These are phyloP conservation scores for Bothrops jararaca DNA, from an alignment of 2,113 vertebrate species.

Conservation along the genomic window DNA sequence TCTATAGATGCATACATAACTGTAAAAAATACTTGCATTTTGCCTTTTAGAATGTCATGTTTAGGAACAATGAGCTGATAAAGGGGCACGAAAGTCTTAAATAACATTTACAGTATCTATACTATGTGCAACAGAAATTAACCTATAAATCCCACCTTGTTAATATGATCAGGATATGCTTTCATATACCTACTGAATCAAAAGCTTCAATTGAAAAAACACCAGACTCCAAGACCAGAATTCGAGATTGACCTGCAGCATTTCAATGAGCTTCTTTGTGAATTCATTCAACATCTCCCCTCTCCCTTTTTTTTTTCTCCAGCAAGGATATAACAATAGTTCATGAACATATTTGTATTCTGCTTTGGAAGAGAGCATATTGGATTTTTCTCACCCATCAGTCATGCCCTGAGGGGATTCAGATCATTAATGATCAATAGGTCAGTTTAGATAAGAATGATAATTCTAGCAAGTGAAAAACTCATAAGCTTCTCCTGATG, in stretches of 20 bases:
- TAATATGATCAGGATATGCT: not conserved
- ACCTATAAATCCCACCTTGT: not conserved
- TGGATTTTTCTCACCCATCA: constrained; percentile 49
- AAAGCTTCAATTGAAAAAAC: not conserved
- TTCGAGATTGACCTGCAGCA: constrained; percentile 45
- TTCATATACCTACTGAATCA: not conserved
- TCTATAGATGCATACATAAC: not conserved
- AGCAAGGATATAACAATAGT: constrained; percentile 13
- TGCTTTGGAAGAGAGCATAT: constrained; percentile 34
- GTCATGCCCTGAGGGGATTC: constrained; percentile 49
- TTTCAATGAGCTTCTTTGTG: constrained; percentile 36
- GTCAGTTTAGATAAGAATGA: constrained; percentile 54
- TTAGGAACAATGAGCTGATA: not conserved
- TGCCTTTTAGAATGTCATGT: not conserved
- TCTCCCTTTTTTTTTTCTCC: not conserved
- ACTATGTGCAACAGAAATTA: not conserved
- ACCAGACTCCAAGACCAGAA: not conserved
- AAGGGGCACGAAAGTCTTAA: not conserved
- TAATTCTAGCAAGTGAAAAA: constrained; percentile 58
- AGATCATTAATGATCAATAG: constrained; percentile 65
- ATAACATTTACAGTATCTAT: not conserved
- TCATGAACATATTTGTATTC: constrained; percentile 53
- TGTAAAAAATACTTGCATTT: constrained; percentile 12
- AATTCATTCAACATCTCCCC: constrained; percentile 46
- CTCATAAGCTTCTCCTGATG: constrained; percentile 33